Conservation (phyloP, 2,888 invertebrate species). For the Acronicta aceris region DNA sequence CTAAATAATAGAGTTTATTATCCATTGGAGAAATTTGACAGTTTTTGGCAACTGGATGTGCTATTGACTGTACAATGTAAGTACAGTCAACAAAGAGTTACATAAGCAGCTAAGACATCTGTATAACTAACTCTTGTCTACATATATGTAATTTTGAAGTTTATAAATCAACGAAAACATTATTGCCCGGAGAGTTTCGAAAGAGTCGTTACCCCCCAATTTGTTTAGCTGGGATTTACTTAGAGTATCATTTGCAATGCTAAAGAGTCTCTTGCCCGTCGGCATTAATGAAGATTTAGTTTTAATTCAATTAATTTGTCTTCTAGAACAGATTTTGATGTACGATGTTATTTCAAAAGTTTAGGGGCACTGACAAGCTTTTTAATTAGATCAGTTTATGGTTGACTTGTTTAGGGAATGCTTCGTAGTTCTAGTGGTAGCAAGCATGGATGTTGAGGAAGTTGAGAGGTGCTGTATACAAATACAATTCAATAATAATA, state of each 20-base stretch:
- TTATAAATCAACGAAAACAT: background rate
- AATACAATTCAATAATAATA: no score
- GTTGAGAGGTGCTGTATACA: no score
- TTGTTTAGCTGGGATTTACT: slow-evolving; percentile 21
- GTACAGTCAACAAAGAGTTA: no score
- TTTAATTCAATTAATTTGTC: slow-evolving; percentile 48
- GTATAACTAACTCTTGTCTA: no score
- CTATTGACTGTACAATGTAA: no score
- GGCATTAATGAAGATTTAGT: slow-evolving; percentile 33
- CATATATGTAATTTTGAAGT: no score
- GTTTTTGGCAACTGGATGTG: no score
- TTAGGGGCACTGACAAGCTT: slow-evolving; percentile 14
- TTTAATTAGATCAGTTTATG: slow-evolving; percentile 26
- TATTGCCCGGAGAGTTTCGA: background rate
- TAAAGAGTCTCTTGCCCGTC: slow-evolving; percentile 26
- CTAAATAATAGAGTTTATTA: no score
- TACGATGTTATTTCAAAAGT: slow-evolving; percentile 29
- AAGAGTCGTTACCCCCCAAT: slow-evolving; percentile 19
- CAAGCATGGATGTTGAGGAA: no score
- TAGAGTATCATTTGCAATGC: slow-evolving; percentile 44
- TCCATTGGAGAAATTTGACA: no score
- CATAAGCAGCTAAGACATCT: no score
- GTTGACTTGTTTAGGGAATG: background rate
- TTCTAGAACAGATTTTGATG: slow-evolving; percentile 37
- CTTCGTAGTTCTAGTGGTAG: no score